These are phyloP conservation scores for Heteromurus nitidus DNA, from an alignment of 2,888 invertebrate genomes.

Conservation along the genomic window DNA sequence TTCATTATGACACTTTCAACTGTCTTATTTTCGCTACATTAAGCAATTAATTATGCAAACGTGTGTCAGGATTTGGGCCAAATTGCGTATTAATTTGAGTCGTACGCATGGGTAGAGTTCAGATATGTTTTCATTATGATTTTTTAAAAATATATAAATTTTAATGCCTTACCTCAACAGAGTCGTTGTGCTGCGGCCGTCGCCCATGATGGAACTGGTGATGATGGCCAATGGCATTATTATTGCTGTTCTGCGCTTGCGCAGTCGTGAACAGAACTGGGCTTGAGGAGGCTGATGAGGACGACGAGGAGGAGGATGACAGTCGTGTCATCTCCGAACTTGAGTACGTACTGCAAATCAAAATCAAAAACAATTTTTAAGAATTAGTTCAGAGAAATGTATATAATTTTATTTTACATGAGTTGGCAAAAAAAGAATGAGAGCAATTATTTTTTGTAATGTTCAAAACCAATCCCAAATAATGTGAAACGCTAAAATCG, in stretches of 20 bases:
- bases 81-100: too few relatives aligned
- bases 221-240: slow-evolving; percentile 21
- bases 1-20: too few relatives aligned
- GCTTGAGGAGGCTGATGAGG: slow-evolving; percentile 72
- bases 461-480: too few relatives aligned
- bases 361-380: slow-evolving; percentile 24
- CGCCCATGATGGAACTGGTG: slow-evolving; percentile 63
- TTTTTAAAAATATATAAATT: background rate
- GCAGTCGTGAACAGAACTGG: slow-evolving; percentile 72
- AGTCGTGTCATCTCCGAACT: slow-evolving; percentile 73
- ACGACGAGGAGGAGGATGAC: slow-evolving; percentile 73
- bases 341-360: slow-evolving; percentile 72
- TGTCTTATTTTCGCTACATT: too few relatives aligned
- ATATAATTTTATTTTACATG: too few relatives aligned
- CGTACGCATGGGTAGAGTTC: too few relatives aligned
- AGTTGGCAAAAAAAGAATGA: background rate
- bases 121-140: too few relatives aligned
- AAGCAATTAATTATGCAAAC: too few relatives aligned
- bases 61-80: too few relatives aligned
- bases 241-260: slow-evolving; percentile 64
- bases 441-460: background rate
- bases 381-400: background rate
- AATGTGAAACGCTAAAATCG: too few relatives aligned
- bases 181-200: slow-evolving; percentile 64
- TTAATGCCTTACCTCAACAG: slow-evolving; percentile 69